Percentiles rank a stretch among this genome's conserved stretches.
phyloP scores from a whole-genome alignment of 1,140 invertebrate species.

The Bombus difficillimus region DNA sequence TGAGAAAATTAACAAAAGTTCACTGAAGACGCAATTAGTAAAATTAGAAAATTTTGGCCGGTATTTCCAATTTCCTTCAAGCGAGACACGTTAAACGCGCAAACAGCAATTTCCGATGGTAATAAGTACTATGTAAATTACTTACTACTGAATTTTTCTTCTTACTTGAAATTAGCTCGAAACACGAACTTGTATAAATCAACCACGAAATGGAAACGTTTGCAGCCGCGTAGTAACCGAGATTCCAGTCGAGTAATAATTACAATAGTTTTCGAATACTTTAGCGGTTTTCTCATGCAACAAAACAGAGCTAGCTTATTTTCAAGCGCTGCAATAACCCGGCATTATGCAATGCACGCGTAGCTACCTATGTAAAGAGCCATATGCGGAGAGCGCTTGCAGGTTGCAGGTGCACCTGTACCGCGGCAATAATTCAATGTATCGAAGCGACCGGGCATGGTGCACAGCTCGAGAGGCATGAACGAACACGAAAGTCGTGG shows the following conservation, averaged over 20 bases:
- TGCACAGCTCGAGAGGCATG: conserved; percentile 7
- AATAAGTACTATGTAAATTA: too few relatives aligned
- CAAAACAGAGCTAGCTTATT: background rate
- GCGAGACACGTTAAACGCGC: too few relatives aligned
- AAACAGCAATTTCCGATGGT: too few relatives aligned
- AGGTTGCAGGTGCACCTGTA: conserved; percentile 57
- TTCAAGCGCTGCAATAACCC: conserved; percentile 14
- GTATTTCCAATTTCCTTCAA: too few relatives aligned
- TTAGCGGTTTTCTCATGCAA: background rate
- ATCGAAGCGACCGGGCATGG: conserved; percentile 4
- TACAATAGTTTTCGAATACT: background rate
- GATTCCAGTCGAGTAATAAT: background rate
- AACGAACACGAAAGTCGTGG: conserved; percentile 23
- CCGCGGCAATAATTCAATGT: conserved; percentile 58
- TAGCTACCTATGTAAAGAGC: conserved; percentile 23
- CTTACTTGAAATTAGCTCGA: too few relatives aligned
- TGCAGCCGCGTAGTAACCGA: background rate
- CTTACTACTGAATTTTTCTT: too few relatives aligned
- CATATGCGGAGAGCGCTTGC: conserved; percentile 26
- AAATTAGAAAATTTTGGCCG: too few relatives aligned
- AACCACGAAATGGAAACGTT: too few relatives aligned
- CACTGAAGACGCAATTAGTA: too few relatives aligned
- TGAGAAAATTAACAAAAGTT: too few relatives aligned
- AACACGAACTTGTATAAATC: too few relatives aligned
- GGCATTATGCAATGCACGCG: conserved; percentile 38